Base-by-base conservation (phyloP, 1,140 invertebrate species). In the Brachionus koreanus region DNA sequence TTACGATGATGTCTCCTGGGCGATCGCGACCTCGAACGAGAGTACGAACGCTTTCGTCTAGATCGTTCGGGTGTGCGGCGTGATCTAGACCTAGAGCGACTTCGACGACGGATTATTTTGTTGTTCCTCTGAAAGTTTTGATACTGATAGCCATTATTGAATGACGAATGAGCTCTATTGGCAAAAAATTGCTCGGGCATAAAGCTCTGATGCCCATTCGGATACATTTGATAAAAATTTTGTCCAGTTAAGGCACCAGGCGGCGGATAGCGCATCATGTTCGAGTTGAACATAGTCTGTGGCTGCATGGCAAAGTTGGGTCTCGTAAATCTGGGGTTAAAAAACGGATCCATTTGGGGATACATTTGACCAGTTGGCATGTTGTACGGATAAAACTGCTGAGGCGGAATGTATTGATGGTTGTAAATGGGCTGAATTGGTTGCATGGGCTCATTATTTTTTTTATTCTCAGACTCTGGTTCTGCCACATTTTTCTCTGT, bases 151-250 rank as follows among this genome's bases (percentile, higher is more conserved):
- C 65, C 65, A 16, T 69, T 69, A 0, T 39, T 13, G 35, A 37
- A 35, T 12, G 65, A 35, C 65, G 33, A 5, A 25, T 65, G 63
- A 29, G 63, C 7, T 37, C 63, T 33, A n/a, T 65, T 65, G 10
- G 25, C 25, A 69, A 16, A 69, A 43, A 69, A 69, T 42, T 69
- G 65, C 3, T 69, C 35, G 10, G 65, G 33, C 16, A 69, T 42
- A 16, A 69, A 69, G 16, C 37, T 13, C 9, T 65, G 63, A 5
- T 33, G 63, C 13, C 25, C 63, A 23, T 33, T 33, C 4, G 65
- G 65, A n/a, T 69, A 69, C 33, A 69, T 39, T 69, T 69, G 65
- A 7, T 69, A 69, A 33, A 69, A 69, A n/a, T 39, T 39, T 69
- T 69, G 65, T 3, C 13, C 33, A 4, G 35, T 9, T 5, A 69